Base-by-base conservation (phyloP, 1,140 invertebrate species). In the Drosophila novamexicana region DNA sequence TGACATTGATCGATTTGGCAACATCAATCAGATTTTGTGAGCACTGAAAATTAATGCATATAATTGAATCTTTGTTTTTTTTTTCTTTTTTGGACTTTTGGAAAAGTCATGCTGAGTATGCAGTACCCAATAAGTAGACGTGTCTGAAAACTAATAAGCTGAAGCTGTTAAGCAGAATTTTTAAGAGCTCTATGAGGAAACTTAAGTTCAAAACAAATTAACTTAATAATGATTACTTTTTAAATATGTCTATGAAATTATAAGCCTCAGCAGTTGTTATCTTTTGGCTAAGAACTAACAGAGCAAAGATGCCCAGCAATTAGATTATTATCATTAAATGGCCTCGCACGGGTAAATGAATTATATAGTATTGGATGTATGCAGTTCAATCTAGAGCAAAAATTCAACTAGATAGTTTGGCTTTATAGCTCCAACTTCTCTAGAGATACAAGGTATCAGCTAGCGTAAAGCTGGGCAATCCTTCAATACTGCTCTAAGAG, bases 1-100 rank as follows among this genome's bases (percentile, higher is more conserved):
- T 88, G 84, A 88, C 84, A 89, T 88, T 88, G 84, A 88, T 88
- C 84, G 84, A 88, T 88, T 84, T 88, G 84, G 52, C 74, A 82
- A 68, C 71, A 74, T 74, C 66, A 49, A 74, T 69, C 66, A 74
- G 50, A 56, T 57, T 54, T 57, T 54, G 40, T 57, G 52, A 32
- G 32, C 12, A 58, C 29, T 53, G 36, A 50, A 68, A 73, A 69
- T 57, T 62, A 54, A 61, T 76, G 67, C 81, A 81, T 77, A 73
- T 80, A 84, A 84, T 84, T 84, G 81, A 84, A 61, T 40, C 29
- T 53, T 16, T 52, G 73, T 84, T 67, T 66, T 56, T 57, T 18
- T 18, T 18, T 18, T 18, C 18, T 18, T 18, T 18, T 18, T 18
- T 1, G 36, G 40, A 52, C 56, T 52, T 77, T 81, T 75, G 56